Base-by-base conservation (phyloP, 2,797 vertebrate species). In the Pelodytes ibericus region DNA sequence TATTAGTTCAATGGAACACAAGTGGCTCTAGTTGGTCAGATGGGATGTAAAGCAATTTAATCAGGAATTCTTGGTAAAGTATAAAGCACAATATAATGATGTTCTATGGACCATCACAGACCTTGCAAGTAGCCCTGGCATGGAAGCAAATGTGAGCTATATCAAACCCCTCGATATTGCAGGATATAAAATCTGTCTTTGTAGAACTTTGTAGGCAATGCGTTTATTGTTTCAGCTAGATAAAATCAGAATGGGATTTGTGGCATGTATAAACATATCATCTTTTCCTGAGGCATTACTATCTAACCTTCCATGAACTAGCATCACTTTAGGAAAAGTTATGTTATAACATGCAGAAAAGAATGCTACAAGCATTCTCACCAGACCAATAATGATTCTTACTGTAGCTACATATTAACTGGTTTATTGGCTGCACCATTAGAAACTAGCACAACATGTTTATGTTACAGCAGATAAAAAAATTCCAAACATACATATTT, bases 251-350 rank as follows among this genome's bases (percentile, higher is more conserved):
- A 27, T 18, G 13, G 9, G 44, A 60, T 39, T 64, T 53, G 47
- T 26, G 29, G 41, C 71, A 63, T 56, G 71, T 10, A 33, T 6
- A 20, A 36, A 26, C 71, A 72, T 18, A 51, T n/a, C 41, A 18
- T 5, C 7, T 47, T 49, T 30, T 71, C 69, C 57, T 31, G 24
- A 15, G 57, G 57, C 56, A 39, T 16, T 26, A 36, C 8, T 25
- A 51, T 20, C 26, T 39, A 39, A 59, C 25, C 60, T n/a, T 72
- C 71, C 60, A 56, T 63, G 59, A 72, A 63, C 15, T 39, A 15
- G 53, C n/a, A 56, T 72, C 57, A 24, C 58, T 63, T 53, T 18
- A 36, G 24, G 13, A n/a, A 27, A 64, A 53, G 26, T 2, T 39
- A 20, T 29, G 30, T 64, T 64, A 27, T 56, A 16, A 31, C 60